Base-by-base conservation (phyloP, 2,113 vertebrate genomes). In the Sylvilagus bachmani region DNA sequence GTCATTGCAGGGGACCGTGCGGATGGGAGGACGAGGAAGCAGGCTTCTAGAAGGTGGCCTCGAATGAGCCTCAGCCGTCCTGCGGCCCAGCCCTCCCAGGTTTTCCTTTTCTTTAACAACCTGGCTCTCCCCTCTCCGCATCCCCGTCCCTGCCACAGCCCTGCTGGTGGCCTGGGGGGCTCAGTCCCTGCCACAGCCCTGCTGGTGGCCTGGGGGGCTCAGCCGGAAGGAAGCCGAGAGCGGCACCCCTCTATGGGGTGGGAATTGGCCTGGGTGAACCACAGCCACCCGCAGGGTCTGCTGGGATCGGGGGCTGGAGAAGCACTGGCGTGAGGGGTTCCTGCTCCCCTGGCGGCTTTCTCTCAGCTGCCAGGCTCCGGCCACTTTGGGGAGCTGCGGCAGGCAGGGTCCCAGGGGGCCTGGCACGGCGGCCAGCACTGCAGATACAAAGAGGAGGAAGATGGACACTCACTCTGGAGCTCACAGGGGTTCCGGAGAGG, bases 71-170 rank as follows among this genome's bases (percentile, higher is more conserved):
- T 19, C 10, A 8, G 9, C 29, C 38, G 13, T 14, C 7, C 12
- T 9, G 4, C 0, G 1, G 6, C 31, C 24, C 27, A 22, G 53
- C 49, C 36, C 53, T 84, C 49, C 3, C 5, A 27, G 29, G 1
- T 24, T 66, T 67, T 33, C 10, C 19, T 62, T 24, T 27, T 10
- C 1, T 36, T 10, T 5, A 3, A 33, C 22, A 61, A 62, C 64
- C 31, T 27, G 29, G 11, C 19, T 3, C 25, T 49, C 61, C 38
- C 78, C 27, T 7, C 33, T 66, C 29, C 33, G 22, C 25, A 44
- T 29, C 49, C 10, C 27, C 19, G 3, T 0, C 0, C 2, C 16
- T 31, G 27, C 2, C 27, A 0, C 0, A 19, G 21, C 24, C 51
- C 1, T 3, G 0, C 61, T n/a, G 36, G n/a, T 7, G 33, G n/a